Conservation (phyloP, 2,888 invertebrate genomes). For the Sphaeridia pumilis region DNA sequence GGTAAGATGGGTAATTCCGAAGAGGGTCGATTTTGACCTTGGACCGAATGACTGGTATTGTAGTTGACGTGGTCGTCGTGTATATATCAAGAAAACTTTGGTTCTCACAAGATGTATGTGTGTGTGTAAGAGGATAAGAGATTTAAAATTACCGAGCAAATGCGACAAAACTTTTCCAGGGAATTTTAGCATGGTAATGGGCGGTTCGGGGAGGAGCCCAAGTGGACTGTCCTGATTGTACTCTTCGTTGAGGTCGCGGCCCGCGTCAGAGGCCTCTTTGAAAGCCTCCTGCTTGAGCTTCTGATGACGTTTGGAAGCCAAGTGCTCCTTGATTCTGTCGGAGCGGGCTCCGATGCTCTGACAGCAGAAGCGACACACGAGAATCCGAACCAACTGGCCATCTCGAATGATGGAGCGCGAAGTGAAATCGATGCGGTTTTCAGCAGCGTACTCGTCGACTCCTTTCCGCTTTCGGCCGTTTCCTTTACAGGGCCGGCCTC, state of each 20-base stretch:
- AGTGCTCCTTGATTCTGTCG: constrained; percentile 36
- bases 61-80: too few species aligned
- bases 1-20: too few species aligned
- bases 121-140: neutral
- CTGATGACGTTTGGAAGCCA: constrained; percentile 36
- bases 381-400: constrained; percentile 35
- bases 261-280: constrained; percentile 36
- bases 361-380: constrained; percentile 36
- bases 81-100: too few species aligned
- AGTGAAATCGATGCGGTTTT: constrained; percentile 36
- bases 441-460: constrained; percentile 36
- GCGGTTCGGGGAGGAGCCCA: constrained; percentile 35
- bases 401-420: constrained; percentile 36
- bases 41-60: too few species aligned
- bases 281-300: constrained; percentile 36
- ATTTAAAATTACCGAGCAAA: constrained; percentile 28
- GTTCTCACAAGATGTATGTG: too few species aligned
- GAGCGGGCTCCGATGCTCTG: constrained; percentile 36
- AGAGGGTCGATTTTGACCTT: too few species aligned
- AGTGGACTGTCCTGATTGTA: constrained; percentile 35
- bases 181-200: constrained; percentile 37
- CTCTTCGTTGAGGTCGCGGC: constrained; percentile 35
- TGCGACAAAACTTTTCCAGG: constrained; percentile 36
- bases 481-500: constrained; percentile 36
- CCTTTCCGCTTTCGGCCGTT: constrained; percentile 36